Base-by-base conservation (phyloP, 2,797 vertebrate species). In the Leontopithecus rosalia region DNA sequence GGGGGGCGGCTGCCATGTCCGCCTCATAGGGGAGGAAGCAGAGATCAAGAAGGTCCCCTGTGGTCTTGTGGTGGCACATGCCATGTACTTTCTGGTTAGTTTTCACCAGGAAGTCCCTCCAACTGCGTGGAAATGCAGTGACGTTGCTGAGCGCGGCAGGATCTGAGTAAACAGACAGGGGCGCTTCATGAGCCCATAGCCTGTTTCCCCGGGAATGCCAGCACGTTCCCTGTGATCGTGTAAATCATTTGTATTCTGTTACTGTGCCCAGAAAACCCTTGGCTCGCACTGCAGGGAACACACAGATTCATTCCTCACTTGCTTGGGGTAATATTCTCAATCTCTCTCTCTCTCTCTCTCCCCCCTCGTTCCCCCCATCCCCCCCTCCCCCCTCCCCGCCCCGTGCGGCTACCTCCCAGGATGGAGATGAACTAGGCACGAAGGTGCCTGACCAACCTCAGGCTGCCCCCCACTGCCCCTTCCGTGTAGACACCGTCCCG, bases 331-430 rank as follows among this genome's bases (percentile, higher is more conserved):
- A 33, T 7, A 43, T 43, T 58, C 24, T 58, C 10, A n/a, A n/a
- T 58, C 1, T 57, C 1, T 26, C 10, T 30, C 58, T 61, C 10
- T 5, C 11, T 28, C 4, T 6, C 12, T 15, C 58, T 1, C 2
- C 1, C 2, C 0, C 15, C 0, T 10, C 9, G 1, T 6, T 10
- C 9, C 43, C 15, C 0, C 43, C 9, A 2, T 6, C 43, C 9
- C 43, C 9, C 48, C 0, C 1, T 19, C 6, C 19, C 50, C 19
- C 2, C 52, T 2, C 2, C 1, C 50, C 43, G 1, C 43, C 46
- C 46, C 12, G 14, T 15, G 7, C 2, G 6, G 30, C 30, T 64
- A 7, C 33, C 61, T 64, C 61, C 30, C 14, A 15, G 7, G 30
- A 33, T n/a, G 61, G 61, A 64, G 61, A n/a, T 64, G 30, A 64